Base-by-base conservation (phyloP, 2,113 vertebrate species). In the Aix galericulata region DNA sequence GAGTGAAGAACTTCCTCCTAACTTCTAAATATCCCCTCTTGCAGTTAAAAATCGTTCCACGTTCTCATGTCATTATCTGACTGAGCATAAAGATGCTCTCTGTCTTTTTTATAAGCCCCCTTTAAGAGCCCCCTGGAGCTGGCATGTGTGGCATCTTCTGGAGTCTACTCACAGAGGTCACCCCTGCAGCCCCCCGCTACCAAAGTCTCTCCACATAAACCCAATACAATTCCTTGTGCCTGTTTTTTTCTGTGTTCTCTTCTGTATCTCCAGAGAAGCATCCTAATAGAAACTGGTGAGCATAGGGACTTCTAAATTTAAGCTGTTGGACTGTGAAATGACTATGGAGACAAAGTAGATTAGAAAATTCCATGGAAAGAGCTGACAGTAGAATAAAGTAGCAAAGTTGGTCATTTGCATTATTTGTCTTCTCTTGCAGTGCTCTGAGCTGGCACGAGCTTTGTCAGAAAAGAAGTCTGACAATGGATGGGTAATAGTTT, bases 381-480 rank as follows among this genome's bases (percentile, higher is more conserved):
- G 52, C 15, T 3, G 2, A 16, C 59, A 60, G 31, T 11, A 56
- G 36, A 75, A 58, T 64, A 8, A 55, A 85, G 36, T 17, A 20
- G 8, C 36, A 13, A 13, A 8, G 16, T 31, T 84, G 71, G 34
- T 89, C 34, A 82, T 10, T 53, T 60, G 11, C 6, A 77, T 85
- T 91, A 31, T 85, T 14, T 50, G 50, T 91, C 31, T 79, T 83
- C 22, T 6, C 3, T 88, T 84, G 9, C 90, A 99, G 99, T 98
- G 97, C 85, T 97, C 98, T 1, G 99, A 99, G 60, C 98, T 98
- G 78, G 96, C 98, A 38, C 98, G 98, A 63, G 96, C 97, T 92
- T 97, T 98, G 88, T 98, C 98, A 80, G 99, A 99, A 88, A 99
- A 98, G 95, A 99, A 84, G 67, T 97, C 91, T 21, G 97, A 98